Conservation (phyloP, 2,797 vertebrate species). For the Sebastes aleutianus region DNA sequence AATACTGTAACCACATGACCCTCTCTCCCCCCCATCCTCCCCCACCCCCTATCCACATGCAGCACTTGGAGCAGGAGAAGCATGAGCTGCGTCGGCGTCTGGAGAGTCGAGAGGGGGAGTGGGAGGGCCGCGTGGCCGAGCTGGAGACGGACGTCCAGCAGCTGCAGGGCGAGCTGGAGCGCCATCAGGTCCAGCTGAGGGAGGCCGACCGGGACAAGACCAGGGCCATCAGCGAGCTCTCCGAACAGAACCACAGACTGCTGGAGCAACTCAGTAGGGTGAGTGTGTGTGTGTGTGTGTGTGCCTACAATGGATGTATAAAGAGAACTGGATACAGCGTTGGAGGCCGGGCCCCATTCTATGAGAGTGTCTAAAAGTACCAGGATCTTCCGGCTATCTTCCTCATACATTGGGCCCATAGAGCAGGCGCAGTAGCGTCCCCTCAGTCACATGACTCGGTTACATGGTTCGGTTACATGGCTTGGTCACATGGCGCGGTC, state of each 20-base stretch:
- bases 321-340: no score
- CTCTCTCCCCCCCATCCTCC: neutral
- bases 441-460: no score
- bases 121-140: conserved; percentile 96
- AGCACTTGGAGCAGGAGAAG: conserved; percentile 98
- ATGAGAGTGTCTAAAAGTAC: no score
- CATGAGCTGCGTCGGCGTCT: conserved; percentile 91
- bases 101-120: conserved; percentile 95
- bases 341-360: no score
- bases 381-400: no score
- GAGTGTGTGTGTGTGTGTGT: conserved; percentile 64
- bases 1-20: neutral
- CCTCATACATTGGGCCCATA: no score
- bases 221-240: conserved; percentile 90
- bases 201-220: conserved; percentile 93
- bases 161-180: conserved; percentile 93
- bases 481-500: no score
- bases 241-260: conserved; percentile 97
- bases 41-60: neutral
- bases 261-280: conserved; percentile 97
- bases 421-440: no score
- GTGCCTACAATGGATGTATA: no score
- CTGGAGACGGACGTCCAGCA: conserved; percentile 96
- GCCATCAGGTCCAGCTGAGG: conserved; percentile 91
- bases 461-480: no score